Evolutionary conservation across 2,888 invertebrate genomes (phyloP).

Genomic region (Plebejus melissa): DNA sequence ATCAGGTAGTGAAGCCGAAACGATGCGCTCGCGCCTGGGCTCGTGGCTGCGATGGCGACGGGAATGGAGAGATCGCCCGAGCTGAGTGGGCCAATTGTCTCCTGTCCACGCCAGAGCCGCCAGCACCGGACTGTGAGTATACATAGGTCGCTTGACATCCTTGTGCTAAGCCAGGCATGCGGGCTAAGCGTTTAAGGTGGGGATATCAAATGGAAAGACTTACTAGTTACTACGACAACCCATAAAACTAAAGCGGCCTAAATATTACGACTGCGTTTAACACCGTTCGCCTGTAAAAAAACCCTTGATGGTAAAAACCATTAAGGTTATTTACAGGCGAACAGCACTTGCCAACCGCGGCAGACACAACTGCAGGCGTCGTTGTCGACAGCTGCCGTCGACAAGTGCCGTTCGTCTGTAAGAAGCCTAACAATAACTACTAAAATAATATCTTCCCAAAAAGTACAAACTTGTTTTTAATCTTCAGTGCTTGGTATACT

Average conservation of each 20-base stretch:
- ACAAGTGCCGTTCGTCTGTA: too few species aligned
- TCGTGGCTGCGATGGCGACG: constrained; percentile 91
- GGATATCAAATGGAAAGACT: not conserved
- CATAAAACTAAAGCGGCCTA: not conserved
- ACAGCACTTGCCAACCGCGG: too few species aligned
- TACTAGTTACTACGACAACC: not conserved
- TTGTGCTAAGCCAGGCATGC: not conserved
- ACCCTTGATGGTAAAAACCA: too few species aligned
- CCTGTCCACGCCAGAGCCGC: constrained; percentile 77
- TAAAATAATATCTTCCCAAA: too few species aligned
- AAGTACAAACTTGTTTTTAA: too few species aligned
- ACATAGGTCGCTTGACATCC: constrained; percentile 36
- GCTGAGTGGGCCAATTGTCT: constrained; percentile 94
- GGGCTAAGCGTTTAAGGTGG: not conserved
- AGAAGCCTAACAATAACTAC: too few species aligned
- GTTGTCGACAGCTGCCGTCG: too few species aligned
- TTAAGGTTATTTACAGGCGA: too few species aligned
- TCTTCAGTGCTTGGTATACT: too few species aligned
- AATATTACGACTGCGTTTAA: not conserved
- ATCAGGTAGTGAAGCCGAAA: constrained; percentile 89
- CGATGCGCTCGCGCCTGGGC: constrained; percentile 94
- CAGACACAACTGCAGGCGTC: too few species aligned
- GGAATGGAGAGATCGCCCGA: constrained; percentile 87
- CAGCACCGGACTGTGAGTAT: constrained; percentile 90
- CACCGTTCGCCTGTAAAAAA: too few species aligned